phyloP scores from a whole-genome alignment of 2,888 invertebrate species.

The Ochropacha duplaris region DNA sequence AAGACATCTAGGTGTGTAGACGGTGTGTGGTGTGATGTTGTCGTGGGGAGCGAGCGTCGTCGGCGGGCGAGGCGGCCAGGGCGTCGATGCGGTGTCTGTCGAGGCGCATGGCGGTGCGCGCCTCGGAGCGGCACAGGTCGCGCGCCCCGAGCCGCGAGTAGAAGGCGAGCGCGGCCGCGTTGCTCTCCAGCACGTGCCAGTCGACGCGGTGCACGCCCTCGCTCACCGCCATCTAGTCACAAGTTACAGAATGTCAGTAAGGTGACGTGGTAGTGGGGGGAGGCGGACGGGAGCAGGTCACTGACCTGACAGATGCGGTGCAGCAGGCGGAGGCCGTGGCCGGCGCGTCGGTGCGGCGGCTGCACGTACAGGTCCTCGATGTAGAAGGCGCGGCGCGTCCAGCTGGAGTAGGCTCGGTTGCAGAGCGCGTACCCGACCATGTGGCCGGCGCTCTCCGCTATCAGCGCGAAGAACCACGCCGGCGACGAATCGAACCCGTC shows the following conservation, averaged over 20 bases:
- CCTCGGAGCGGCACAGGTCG: slow-evolving; percentile 55
- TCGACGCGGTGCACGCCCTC: slow-evolving; percentile 86
- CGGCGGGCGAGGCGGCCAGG: slow-evolving; percentile 24
- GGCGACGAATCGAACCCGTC: slow-evolving; percentile 87
- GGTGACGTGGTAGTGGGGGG: background rate
- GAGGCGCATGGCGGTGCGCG: slow-evolving; percentile 66
- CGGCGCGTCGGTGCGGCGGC: slow-evolving; percentile 82
- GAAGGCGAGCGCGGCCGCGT: slow-evolving; percentile 90
- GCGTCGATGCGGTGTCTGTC: slow-evolving; percentile 47
- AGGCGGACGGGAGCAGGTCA: no score
- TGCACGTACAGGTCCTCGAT: slow-evolving; percentile 94
- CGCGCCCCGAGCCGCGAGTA: slow-evolving; percentile 87
- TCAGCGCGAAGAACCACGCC: slow-evolving; percentile 85
- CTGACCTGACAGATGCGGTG: slow-evolving; percentile 55
- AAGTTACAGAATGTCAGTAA: no score
- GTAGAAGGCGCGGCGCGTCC: slow-evolving; percentile 91
- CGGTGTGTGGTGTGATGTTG: no score
- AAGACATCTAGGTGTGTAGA: no score
- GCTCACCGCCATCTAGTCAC: slow-evolving; percentile 55
- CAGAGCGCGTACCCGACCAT: slow-evolving; percentile 90
- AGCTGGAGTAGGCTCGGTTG: slow-evolving; percentile 92
- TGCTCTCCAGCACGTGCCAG: slow-evolving; percentile 88
- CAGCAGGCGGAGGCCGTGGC: slow-evolving; percentile 85
- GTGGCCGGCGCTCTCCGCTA: slow-evolving; percentile 77
- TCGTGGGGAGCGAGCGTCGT: slow-evolving; percentile 1